phyloP scores from a whole-genome alignment of 1,140 invertebrate genomes.

The Bombus fervidus region DNA sequence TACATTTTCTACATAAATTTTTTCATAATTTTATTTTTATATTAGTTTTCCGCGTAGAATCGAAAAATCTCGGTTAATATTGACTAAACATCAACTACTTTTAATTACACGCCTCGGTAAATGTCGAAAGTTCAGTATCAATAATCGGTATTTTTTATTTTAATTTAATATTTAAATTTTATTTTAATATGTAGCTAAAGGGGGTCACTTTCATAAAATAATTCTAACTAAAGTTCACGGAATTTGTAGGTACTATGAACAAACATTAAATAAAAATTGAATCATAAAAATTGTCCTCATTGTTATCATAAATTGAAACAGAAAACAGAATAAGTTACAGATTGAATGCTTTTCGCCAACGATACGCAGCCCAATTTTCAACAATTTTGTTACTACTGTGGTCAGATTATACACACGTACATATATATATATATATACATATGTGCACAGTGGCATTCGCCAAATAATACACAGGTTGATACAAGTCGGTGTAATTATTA shows the following conservation, averaged over 20 bases:
- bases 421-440: background rate
- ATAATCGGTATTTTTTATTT: background rate
- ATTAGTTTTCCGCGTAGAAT: background rate
- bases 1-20: background rate
- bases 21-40: no score
- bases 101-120: background rate
- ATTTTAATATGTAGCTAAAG: no score
- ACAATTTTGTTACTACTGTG: background rate
- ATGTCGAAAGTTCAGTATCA: background rate
- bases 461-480: slow-evolving; percentile 34
- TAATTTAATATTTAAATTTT: no score
- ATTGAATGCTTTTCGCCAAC: background rate
- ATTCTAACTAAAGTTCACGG: no score
- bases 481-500: slow-evolving; percentile 18
- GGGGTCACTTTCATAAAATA: no score
- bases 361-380: background rate
- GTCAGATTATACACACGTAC: background rate
- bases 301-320: no score
- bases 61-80: background rate
- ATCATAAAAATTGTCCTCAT: no score
- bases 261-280: no score
- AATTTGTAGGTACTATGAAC: no score
- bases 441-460: background rate
- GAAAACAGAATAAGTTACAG: no score
- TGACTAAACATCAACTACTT: background rate